phyloP scores from a whole-genome alignment of 2,888 invertebrate species.

The Petrophora chlorosata region DNA sequence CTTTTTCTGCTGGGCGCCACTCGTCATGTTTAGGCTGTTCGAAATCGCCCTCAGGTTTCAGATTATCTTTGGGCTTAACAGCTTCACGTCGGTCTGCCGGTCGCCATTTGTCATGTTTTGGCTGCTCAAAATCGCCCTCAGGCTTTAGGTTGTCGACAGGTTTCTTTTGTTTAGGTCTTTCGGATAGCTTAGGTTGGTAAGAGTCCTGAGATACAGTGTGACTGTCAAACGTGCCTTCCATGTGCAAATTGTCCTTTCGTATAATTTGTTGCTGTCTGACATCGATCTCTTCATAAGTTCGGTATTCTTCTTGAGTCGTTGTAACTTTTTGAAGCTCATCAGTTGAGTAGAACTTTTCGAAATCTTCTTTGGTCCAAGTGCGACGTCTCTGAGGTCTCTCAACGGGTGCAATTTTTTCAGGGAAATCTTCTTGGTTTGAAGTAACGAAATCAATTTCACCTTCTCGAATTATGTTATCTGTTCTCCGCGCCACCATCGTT shows the following conservation, averaged over 20 bases:
- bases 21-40: conserved; percentile 64
- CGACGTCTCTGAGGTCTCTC: conserved; percentile 85
- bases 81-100: conserved; percentile 44
- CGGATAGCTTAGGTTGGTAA: conserved; percentile 64
- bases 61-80: conserved; percentile 77
- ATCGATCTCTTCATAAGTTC: conserved; percentile 84
- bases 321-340: conserved; percentile 83
- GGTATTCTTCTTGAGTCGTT: conserved; percentile 87
- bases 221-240: conserved; percentile 79
- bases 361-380: conserved; percentile 89
- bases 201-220: conserved; percentile 68
- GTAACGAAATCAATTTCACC: conserved; percentile 87
- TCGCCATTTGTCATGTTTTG: conserved; percentile 66
- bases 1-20: conserved; percentile 63
- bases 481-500: conserved; percentile 82
- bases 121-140: conserved; percentile 70
- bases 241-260: conserved; percentile 76
- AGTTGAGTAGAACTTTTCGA: conserved; percentile 87
- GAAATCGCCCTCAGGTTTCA: conserved; percentile 85
- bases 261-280: conserved; percentile 69
- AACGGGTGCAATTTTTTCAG: conserved; percentile 82
- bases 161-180: conserved; percentile 77
- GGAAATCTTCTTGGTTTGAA: conserved; percentile 85
- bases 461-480: conserved; percentile 87
- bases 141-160: conserved; percentile 84